Percentiles rank a stretch among this genome's conserved stretches.
Evolutionary conservation across 2,888 invertebrate species (phyloP).

Genomic region (Drosophila prolongata): DNA sequence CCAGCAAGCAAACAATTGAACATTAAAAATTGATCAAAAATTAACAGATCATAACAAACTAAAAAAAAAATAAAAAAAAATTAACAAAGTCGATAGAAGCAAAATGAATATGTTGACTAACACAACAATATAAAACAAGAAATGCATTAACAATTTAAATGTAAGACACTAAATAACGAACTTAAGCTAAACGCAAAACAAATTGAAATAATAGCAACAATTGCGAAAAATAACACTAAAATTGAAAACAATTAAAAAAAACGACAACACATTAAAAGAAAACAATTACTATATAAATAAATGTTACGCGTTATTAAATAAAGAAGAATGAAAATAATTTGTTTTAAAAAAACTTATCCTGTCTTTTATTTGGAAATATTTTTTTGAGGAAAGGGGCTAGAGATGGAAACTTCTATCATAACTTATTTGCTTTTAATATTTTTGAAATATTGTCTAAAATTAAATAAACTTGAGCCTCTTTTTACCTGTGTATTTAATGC

Average conservation of each 20-base stretch:
- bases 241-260: conserved; percentile 52
- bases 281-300: conserved; percentile 84
- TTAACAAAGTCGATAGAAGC: conserved; percentile 29
- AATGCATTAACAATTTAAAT: conserved; percentile 45
- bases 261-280: conserved; percentile 55
- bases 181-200: conserved; percentile 47
- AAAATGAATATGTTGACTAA: conserved; percentile 59
- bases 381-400: background rate
- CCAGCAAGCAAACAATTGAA: conserved; percentile 43
- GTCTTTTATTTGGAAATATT: background rate
- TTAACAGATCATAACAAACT: conserved; percentile 17
- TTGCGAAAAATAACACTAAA: conserved; percentile 62
- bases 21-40: conserved; percentile 42
- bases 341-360: conserved; percentile 81
- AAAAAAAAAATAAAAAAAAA: conserved; percentile 17
- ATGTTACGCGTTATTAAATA: conserved; percentile 90
- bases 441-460: no score
- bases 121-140: conserved; percentile 50
- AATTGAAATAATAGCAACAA: conserved; percentile 63
- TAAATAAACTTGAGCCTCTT: no score
- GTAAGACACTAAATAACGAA: conserved; percentile 46
- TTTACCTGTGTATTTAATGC: no score
- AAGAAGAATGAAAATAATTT: conserved; percentile 84
- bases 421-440: no score
- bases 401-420: background rate